These are phyloP conservation scores for Erpobdella octoculata DNA, from an alignment of 2,888 invertebrate species.

Conservation along the genomic window DNA sequence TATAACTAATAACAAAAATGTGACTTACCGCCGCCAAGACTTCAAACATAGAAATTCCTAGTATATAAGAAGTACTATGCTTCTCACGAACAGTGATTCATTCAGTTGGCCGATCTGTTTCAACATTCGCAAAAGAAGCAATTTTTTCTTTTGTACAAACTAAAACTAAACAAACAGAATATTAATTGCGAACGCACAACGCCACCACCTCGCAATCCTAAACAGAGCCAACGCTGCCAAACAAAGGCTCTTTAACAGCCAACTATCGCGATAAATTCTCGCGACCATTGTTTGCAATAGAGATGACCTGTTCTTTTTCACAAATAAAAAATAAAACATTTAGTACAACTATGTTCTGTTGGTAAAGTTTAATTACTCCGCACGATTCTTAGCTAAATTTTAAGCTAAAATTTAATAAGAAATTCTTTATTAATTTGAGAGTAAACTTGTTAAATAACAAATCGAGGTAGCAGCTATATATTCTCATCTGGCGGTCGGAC, in stretches of 20 bases:
- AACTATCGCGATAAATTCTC: constrained; percentile 18
- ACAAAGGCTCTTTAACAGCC: constrained; percentile 30
- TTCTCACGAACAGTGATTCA: neutral
- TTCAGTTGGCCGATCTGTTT: constrained; percentile 1
- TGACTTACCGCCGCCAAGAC: neutral
- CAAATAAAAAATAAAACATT: neutral
- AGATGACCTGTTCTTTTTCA: neutral
- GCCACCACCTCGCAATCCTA: neutral
- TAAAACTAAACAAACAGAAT: constrained; percentile 2
- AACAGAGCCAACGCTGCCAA: neutral
- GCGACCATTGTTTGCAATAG: constrained; percentile 11
- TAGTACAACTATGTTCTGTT: no score
- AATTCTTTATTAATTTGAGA: no score
- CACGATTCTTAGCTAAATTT: no score
- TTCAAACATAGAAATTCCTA: neutral
- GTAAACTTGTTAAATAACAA: no score
- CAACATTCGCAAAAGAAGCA: neutral
- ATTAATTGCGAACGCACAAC: neutral
- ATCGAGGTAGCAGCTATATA: no score
- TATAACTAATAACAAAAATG: no score
- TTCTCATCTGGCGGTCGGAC: no score
- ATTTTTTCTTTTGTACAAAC: neutral
- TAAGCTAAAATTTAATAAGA: no score
- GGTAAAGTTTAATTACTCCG: no score
- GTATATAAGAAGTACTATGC: neutral